Base-by-base conservation (phyloP, 2,888 invertebrate species). In the Pseudococcus longispinus region DNA sequence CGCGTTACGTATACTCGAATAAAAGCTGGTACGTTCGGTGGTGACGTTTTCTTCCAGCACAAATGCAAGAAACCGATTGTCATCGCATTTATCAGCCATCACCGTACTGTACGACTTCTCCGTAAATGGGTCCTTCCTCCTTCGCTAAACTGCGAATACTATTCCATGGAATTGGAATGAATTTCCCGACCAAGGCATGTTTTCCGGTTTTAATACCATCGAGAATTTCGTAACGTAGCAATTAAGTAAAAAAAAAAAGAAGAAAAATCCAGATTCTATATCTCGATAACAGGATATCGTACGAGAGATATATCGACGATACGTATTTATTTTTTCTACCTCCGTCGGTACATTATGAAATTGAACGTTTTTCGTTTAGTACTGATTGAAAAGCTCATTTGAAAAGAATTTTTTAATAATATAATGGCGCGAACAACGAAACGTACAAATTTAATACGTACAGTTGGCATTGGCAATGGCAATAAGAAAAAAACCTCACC, bases 1-100 rank as follows among this genome's bases (percentile, higher is more conserved):
- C 51, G 80, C 86, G 86, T 51, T 77, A 37, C 86, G 86, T 74
- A 86, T 86, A 86, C 55, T 74, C 86, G 86, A 86, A 51, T 86
- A 86, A 80, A 86, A 86, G 86, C 86, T 77, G 18, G 74, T 32
- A 44, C n/a, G 15, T 20, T 42, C 74, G 20, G 70, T 18, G 32
- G 8, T 32, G 32, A 74, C 32, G 32, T 80, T 80, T 80, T 80
- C 77, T 80, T 80, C 20, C 42, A 80, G 20, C 20, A 74, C 44
- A 42, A 44, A 32, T 20, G 37, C 77, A 26, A 46, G 77, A 51
- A 86, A 74, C 77, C 77, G 85, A 74, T 85, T 86, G 86, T 55
- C 86, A 29, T 46, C 26, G 37, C 55, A 46, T 70, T 86, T 80
- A 80, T 80, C 77, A 74, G 77, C 26, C 86, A 86, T 86, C 11